Evolutionary conservation across 2,113 vertebrate genomes (phyloP).

Genomic region (Corydoras maculifer): DNA sequence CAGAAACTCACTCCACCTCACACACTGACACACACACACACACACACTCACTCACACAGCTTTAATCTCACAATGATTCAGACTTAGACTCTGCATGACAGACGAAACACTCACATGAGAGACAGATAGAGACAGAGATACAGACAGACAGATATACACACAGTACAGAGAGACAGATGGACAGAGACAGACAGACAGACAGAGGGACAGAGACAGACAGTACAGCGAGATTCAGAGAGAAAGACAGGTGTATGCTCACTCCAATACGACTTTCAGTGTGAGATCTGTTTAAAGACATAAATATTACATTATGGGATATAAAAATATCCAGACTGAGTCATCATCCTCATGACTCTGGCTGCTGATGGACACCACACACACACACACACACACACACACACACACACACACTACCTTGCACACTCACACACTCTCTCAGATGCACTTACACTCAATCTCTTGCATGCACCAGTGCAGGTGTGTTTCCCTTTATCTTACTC

Average conservation of each 20-base stretch:
- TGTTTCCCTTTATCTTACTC: too few relatives aligned
- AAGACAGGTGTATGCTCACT: neutral
- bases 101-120: too few relatives aligned
- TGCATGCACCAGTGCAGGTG: too few relatives aligned
- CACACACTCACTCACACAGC: too few relatives aligned
- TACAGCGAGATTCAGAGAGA: neutral
- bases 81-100: too few relatives aligned
- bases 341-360: constrained; percentile 1
- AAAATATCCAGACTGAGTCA: constrained; percentile 29
- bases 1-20: neutral
- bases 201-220: neutral
- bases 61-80: too few relatives aligned
- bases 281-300: constrained; percentile 2
- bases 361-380: constrained; percentile 13
- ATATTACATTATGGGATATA: constrained; percentile 28
- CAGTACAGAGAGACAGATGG: too few relatives aligned
- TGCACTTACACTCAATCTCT: too few relatives aligned
- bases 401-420: neutral
- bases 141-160: too few relatives aligned
- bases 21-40: too few relatives aligned
- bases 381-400: constrained; percentile 5
- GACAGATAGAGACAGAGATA: too few relatives aligned
- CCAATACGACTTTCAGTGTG: neutral
- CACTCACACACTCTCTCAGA: neutral
- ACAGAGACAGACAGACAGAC: too few relatives aligned